phyloP scores from a whole-genome alignment of 2,113 vertebrate genomes.

The Polyodon spathula region DNA sequence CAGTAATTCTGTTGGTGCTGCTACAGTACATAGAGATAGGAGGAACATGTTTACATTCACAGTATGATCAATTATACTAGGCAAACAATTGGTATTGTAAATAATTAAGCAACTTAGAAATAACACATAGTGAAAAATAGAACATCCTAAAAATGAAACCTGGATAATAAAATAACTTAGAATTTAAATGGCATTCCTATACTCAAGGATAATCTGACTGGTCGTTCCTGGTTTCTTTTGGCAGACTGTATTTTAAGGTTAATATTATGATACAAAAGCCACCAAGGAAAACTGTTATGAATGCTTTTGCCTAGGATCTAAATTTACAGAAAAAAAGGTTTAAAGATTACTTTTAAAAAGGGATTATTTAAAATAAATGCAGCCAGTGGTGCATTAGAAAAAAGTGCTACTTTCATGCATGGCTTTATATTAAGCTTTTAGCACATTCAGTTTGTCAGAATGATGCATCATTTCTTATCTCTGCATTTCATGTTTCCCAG shows the following conservation, averaged over 20 bases:
- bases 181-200: no score
- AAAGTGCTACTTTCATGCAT: constrained; percentile 28
- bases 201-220: no score
- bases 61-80: no score
- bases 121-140: no score
- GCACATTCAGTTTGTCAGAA: constrained; percentile 45
- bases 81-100: no score
- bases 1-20: no score
- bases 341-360: constrained; percentile 35
- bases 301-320: constrained; percentile 22
- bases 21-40: no score
- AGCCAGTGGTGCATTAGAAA: constrained; percentile 37
- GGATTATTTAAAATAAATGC: constrained; percentile 28
- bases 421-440: constrained; percentile 29
- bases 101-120: no score
- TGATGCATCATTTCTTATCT: constrained; percentile 51
- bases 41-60: no score
- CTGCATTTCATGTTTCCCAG: constrained; percentile 53
- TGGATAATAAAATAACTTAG: no score
- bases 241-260: not conserved
- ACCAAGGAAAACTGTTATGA: not conserved
- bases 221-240: not conserved
- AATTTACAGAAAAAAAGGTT: constrained; percentile 30
- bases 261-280: constrained; percentile 22
- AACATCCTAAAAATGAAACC: no score